Conservation (phyloP, 1,140 invertebrate species). For the Dysdera silvatica region DNA sequence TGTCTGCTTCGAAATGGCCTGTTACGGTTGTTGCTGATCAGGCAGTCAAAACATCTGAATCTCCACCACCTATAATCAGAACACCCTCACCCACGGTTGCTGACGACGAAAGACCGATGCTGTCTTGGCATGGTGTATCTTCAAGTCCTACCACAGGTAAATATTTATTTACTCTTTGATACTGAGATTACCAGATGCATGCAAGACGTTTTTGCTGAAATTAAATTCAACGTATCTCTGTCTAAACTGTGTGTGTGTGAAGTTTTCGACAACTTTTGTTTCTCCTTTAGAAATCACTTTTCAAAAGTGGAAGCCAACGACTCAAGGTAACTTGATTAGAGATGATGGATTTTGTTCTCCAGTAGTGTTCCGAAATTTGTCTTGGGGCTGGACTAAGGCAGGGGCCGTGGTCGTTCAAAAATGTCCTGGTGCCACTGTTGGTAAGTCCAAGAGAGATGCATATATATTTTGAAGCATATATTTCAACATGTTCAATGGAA, state of each 20-base stretch:
- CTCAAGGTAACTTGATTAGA: background rate
- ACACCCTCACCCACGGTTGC: no score
- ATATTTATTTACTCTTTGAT: no score
- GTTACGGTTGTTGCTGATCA: no score
- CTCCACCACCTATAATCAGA: no score
- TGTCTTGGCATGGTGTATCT: constrained; percentile 4
- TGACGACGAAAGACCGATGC: no score
- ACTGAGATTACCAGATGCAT: no score
- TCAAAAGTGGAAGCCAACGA: background rate
- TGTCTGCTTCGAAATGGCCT: no score
- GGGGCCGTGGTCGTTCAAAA: constrained; percentile 69
- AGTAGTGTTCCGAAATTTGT: constrained; percentile 62
- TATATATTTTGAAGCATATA: constrained; percentile 47
- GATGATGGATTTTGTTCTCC: constrained; percentile 53
- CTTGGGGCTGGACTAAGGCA: constrained; percentile 78
- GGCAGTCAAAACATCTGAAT: constrained; percentile 28
- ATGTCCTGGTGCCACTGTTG: constrained; percentile 79
- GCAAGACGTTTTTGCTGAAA: no score
- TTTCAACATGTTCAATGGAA: background rate
- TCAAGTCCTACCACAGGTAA: background rate
- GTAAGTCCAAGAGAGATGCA: constrained; percentile 56
- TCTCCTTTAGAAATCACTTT: background rate
- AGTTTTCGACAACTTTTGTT: background rate
- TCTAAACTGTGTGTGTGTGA: background rate
- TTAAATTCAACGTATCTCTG: background rate